phyloP scores from a whole-genome alignment of 1,140 invertebrate species.

The Oedothorax gibbosus region DNA sequence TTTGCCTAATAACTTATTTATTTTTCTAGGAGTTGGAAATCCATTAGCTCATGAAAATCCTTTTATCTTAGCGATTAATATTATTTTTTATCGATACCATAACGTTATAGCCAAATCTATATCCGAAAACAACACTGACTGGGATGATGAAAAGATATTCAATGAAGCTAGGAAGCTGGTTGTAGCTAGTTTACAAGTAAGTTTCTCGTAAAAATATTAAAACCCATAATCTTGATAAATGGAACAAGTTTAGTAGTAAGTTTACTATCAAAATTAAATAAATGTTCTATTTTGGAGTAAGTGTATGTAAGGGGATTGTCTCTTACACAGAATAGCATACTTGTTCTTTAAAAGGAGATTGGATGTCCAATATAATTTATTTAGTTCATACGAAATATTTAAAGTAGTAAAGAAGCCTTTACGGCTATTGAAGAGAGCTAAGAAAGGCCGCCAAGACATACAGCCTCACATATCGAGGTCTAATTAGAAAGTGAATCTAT shows the following conservation, averaged over 20 bases:
- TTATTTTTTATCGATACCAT: slow-evolving; percentile 77
- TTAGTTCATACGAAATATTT: too few species aligned
- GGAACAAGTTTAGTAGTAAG: not conserved
- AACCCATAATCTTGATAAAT: too few species aligned
- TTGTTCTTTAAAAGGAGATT: too few species aligned
- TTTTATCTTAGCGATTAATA: slow-evolving; percentile 72
- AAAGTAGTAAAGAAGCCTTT: too few species aligned
- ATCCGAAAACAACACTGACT: slow-evolving; percentile 65
- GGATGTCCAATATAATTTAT: too few species aligned
- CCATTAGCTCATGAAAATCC: slow-evolving; percentile 75
- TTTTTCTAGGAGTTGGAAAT: slow-evolving; percentile 73
- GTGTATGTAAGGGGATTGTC: too few species aligned
- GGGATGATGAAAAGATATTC: slow-evolving; percentile 73
- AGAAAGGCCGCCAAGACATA: too few species aligned
- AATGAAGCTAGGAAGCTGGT: slow-evolving; percentile 75
- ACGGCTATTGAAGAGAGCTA: too few species aligned
- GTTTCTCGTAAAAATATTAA: not conserved
- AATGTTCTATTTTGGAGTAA: not conserved
- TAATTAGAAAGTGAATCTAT: too few species aligned
- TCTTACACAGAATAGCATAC: too few species aligned
- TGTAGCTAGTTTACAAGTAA: slow-evolving; percentile 71
- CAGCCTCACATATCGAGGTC: too few species aligned
- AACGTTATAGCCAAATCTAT: slow-evolving; percentile 72
- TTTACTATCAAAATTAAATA: not conserved
- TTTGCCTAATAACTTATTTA: not conserved